Base-by-base conservation (phyloP, 2,888 invertebrate species). In the Andrena flavipes region DNA sequence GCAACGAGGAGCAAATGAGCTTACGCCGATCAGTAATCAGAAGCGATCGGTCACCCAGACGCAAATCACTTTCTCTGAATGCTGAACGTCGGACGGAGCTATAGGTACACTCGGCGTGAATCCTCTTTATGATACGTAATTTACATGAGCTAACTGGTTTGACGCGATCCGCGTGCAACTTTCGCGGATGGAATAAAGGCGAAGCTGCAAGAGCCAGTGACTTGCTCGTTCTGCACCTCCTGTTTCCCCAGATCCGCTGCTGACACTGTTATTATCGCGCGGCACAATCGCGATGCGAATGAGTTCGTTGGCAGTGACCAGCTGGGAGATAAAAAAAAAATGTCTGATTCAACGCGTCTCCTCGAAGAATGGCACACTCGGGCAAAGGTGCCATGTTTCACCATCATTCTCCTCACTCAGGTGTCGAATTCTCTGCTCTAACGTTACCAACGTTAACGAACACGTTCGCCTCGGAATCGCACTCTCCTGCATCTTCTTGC, bases 11-110 rank as follows among this genome's bases (percentile, higher is more conserved):
- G 26, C 48, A 29, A 23, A 62, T 23, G 8, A 10, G 10, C 2
- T 10, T 4, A 1, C 16, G 10, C 30, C 23, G 42, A 42, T 73
- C 60, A 48, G 48, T 75, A 74, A 82, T 82, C 71, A 69, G 42
- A n/a, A 23, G 13, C 54, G 82, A 69, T 82, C 65, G 16, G 51
- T 71, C 59, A 56, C 54, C 64, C 13, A 26, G 65, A 30, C 62
- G 59, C 76, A 72, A 80, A 84, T 84, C 80, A 84, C 84, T 84
- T 84, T 84, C 84, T 84, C 80, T 59, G 71, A 49, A n/a, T 64
- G 72, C 64, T 83, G 62, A 63, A 65, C 63, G 70, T 49, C 56
- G 13, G n/a, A 63, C 49, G 10, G 51, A 73, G 67, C 23, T n/a
- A n/a, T n/a, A n/a, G 48, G 73, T 42, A 73, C 29, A 35, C 54